phyloP scores from a whole-genome alignment of 1,140 invertebrate genomes.

The Drosophila cardini region DNA sequence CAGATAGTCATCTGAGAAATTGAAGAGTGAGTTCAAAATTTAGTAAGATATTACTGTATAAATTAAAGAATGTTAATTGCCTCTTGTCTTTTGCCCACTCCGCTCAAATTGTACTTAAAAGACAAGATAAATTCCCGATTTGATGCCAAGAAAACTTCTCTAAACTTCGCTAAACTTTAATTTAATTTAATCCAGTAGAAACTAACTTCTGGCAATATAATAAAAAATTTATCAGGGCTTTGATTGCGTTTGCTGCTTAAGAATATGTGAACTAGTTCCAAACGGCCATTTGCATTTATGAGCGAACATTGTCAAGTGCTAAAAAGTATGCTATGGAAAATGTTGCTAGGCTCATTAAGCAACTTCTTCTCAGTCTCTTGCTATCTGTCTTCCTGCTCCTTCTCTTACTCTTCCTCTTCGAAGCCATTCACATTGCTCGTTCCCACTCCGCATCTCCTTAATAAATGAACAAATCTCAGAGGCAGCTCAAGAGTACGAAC shows the following conservation, averaged over 20 bases:
- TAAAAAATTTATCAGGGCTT: neutral
- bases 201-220: neutral
- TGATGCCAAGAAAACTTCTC: no score
- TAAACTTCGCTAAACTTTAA: no score
- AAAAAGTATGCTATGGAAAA: constrained; percentile 51
- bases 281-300: constrained; percentile 11
- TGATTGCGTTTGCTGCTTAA: neutral
- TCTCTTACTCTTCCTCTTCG: neutral
- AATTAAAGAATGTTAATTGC: no score
- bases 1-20: neutral
- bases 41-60: no score
- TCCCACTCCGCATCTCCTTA: constrained; percentile 2
- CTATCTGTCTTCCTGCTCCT: neutral
- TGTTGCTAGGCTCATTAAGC: constrained; percentile 64
- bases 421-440: neutral
- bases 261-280: constrained; percentile 30
- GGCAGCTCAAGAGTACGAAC: neutral
- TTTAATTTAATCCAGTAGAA: no score
- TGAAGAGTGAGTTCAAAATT: no score
- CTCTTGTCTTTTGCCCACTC: no score
- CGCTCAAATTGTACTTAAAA: no score
- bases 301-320: constrained; percentile 9
- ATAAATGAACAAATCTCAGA: constrained; percentile 48
- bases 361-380: constrained; percentile 25
- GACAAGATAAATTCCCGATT: no score